Evolutionary conservation across 2,888 invertebrate genomes (phyloP).

Genomic region (Drosophila robusta): DNA sequence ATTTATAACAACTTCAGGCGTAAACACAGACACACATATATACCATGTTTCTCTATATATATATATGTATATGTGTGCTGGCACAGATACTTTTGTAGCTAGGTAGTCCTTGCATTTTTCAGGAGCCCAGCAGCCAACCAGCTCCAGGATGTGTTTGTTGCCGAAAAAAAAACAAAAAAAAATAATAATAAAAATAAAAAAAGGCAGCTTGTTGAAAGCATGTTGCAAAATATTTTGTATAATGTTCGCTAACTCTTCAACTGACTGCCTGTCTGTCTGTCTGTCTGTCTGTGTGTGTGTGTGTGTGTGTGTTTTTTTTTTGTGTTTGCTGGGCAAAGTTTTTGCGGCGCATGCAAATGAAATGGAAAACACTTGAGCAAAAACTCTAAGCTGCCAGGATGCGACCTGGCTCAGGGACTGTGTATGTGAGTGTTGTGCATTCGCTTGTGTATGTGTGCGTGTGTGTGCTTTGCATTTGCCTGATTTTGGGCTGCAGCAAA

Average conservation of each 20-base stretch:
- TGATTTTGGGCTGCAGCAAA: conserved; percentile 56
- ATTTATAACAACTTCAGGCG: conserved; percentile 64
- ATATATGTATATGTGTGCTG: neutral
- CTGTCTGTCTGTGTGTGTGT: conserved; percentile 14
- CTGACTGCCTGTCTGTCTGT: conserved; percentile 29
- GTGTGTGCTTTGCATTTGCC: conserved; percentile 40
- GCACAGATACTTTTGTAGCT: conserved; percentile 15
- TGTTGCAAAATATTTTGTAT: conserved; percentile 72
- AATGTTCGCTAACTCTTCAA: conserved; percentile 59
- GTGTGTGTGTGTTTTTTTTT: conserved; percentile 16
- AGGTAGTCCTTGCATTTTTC: conserved; percentile 58
- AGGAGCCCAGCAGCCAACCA: conserved; percentile 41
- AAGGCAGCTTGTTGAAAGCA: conserved; percentile 51
- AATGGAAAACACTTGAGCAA: conserved; percentile 76
- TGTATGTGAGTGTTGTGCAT: conserved; percentile 1
- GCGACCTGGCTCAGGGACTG: conserved; percentile 38
- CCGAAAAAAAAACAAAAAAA: conserved; percentile 31
- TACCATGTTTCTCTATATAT: neutral
- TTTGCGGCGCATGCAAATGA: conserved; percentile 75
- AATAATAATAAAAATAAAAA: conserved; percentile 13
- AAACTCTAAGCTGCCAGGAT: conserved; percentile 60
- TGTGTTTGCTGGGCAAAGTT: conserved; percentile 63
- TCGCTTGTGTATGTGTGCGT: conserved; percentile 7
- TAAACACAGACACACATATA: conserved; percentile 9
- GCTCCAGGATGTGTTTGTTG: conserved; percentile 40